Percentiles rank a stretch among this genome's conserved stretches.
These are phyloP conservation scores for Anoplophora glabripennis DNA, from an alignment of 1,140 invertebrate genomes.

Conservation along the genomic window DNA sequence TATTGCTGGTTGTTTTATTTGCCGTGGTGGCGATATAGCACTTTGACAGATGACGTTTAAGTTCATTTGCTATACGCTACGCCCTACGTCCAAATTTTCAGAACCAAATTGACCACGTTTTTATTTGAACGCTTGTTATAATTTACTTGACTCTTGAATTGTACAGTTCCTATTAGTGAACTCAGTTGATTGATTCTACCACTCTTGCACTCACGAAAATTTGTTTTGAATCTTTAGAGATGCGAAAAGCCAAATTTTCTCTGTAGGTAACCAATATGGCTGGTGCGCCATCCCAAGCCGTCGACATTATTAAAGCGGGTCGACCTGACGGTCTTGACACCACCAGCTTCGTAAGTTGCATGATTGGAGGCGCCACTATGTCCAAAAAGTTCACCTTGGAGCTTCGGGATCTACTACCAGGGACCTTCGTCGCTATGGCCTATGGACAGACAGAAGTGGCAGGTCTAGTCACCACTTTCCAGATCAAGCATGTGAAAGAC, in stretches of 20 bases:
- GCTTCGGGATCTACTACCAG: constrained; percentile 40
- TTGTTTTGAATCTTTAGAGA: too few species aligned
- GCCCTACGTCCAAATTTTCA: too few species aligned
- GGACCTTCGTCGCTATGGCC: constrained; percentile 32
- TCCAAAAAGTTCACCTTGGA: constrained; percentile 21
- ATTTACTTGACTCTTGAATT: too few species aligned
- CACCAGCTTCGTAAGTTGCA: constrained; percentile 25
- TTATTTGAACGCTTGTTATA: too few species aligned
- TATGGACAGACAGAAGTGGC: constrained; percentile 42
- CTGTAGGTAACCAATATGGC: constrained; percentile 45
- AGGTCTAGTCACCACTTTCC: constrained; percentile 32
- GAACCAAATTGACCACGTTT: too few species aligned
- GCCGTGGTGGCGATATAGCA: too few species aligned
- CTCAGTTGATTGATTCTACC: too few species aligned
- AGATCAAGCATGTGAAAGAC: constrained; percentile 29
- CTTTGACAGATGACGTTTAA: too few species aligned
- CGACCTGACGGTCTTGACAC: constrained; percentile 38
- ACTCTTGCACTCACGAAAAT: neutral
- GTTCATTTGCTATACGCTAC: too few species aligned
- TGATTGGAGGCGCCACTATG: constrained; percentile 34
- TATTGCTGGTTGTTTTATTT: too few species aligned
- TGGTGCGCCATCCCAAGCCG: constrained; percentile 43
- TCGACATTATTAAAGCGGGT: constrained; percentile 44
- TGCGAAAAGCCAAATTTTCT: neutral
- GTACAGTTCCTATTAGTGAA: too few species aligned